Evolutionary conservation across 2,113 vertebrate species (phyloP).

Genomic region (Melanerpes formicivorus): DNA sequence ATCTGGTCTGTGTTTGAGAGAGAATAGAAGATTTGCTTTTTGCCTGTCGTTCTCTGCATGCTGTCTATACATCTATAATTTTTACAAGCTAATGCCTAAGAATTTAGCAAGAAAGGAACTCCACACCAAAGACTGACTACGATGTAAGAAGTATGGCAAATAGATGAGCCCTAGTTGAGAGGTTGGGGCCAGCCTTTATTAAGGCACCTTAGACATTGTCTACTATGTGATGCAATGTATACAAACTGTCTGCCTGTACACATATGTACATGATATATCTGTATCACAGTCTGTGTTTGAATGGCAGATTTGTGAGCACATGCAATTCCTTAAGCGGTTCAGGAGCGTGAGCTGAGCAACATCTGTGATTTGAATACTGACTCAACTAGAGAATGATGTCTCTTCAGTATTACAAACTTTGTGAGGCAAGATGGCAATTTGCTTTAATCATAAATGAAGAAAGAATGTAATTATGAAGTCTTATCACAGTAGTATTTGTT

Average conservation of each 20-base stretch:
- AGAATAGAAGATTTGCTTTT: not conserved
- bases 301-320: not conserved
- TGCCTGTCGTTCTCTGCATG: not conserved
- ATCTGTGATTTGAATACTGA: not conserved
- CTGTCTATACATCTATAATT: not conserved
- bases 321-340: not conserved
- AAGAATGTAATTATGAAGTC: slow-evolving; percentile 14
- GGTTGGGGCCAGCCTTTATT: not conserved
- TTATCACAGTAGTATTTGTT: not conserved
- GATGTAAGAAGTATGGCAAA: not conserved
- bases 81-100: not conserved
- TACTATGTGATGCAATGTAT: not conserved
- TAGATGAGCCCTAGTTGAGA: not conserved
- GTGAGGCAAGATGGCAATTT: not conserved
- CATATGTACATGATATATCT: not conserved
- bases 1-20: not conserved
- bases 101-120: not conserved
- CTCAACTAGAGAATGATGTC: not conserved
- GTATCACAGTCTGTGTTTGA: not conserved
- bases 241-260: not conserved
- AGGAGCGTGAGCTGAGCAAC: not conserved
- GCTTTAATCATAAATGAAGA: slow-evolving; percentile 3
- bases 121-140: not conserved
- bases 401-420: not conserved
- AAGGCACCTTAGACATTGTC: not conserved